Evolutionary conservation across 2,888 invertebrate genomes (phyloP).

Genomic region (Dorcus parallelipipedus): DNA sequence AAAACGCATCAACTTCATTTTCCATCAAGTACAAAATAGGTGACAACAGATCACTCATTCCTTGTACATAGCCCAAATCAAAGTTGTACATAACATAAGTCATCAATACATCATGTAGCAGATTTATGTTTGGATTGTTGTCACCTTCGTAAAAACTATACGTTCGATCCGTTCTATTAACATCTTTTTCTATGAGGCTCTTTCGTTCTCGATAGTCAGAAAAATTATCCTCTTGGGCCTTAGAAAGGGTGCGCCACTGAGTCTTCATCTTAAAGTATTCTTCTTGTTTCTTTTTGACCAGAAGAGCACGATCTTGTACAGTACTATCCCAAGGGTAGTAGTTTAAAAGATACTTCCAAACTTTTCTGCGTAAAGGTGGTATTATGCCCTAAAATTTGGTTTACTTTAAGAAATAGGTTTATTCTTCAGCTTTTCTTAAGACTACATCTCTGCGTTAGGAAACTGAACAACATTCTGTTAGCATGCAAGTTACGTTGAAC

Average conservation of each 20-base stretch:
- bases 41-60: conserved; percentile 96
- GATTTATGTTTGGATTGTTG: conserved; percentile 80
- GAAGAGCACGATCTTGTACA: conserved; percentile 62
- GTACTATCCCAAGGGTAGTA: conserved; percentile 85
- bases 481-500: not conserved
- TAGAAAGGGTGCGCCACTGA: conserved; percentile 91
- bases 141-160: conserved; percentile 92
- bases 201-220: conserved; percentile 86
- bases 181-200: conserved; percentile 95
- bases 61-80: conserved; percentile 93
- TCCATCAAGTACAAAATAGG: conserved; percentile 86
- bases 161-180: conserved; percentile 90
- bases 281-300: conserved; percentile 70
- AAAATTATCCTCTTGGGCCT: conserved; percentile 84
- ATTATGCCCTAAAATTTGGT: conserved; percentile 66
- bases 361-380: conserved; percentile 70
- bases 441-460: not conserved
- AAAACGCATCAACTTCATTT: conserved; percentile 95
- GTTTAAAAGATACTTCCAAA: conserved; percentile 93
- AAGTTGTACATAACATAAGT: conserved; percentile 99
- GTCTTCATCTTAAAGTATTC: conserved; percentile 95
- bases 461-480: not conserved
- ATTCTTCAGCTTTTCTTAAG: not conserved
- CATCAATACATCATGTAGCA: conserved; percentile 90
- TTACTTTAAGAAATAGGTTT: not conserved